phyloP scores from a whole-genome alignment of 1,140 invertebrate genomes.

The Portunus trituberculatus region DNA sequence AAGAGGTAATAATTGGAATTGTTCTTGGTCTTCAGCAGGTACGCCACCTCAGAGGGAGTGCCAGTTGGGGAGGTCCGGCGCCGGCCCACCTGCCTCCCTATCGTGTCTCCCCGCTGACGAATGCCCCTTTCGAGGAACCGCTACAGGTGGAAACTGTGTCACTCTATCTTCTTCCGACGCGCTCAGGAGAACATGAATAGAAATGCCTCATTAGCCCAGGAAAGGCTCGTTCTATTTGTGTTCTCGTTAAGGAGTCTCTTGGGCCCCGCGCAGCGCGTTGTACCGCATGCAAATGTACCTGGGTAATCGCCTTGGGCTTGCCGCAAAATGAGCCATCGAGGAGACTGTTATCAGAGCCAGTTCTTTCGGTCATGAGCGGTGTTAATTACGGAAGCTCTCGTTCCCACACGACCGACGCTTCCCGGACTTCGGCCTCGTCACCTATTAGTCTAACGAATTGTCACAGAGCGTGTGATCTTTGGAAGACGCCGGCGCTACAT shows the following conservation, averaged over 20 bases:
- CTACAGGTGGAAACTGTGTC: constrained; percentile 57
- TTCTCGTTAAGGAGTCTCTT: constrained; percentile 46
- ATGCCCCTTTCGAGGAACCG: constrained; percentile 14
- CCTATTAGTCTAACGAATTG: not conserved
- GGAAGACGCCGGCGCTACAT: not conserved
- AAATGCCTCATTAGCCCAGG: constrained; percentile 52
- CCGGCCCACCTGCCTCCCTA: not conserved
- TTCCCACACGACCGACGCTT: not conserved
- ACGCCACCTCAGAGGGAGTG: not conserved
- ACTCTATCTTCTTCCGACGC: constrained; percentile 25
- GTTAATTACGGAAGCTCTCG: constrained; percentile 39
- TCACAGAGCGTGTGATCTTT: not conserved
- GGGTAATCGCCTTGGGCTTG: constrained; percentile 36
- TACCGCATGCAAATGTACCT: constrained; percentile 59
- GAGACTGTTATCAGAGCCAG: constrained; percentile 57
- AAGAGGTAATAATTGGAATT: not conserved
- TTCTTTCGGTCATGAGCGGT: not conserved
- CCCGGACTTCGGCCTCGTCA: not conserved
- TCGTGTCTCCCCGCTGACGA: not conserved
- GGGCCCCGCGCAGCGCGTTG: constrained; percentile 39
- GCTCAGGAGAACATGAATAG: constrained; percentile 50
- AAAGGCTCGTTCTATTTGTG: constrained; percentile 54
- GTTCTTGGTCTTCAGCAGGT: not conserved
- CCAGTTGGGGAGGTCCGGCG: not conserved
- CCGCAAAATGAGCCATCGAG: constrained; percentile 48